A percentile compares a stretch with the other conserved stretches of the same genome.
Evolutionary conservation across 2,888 invertebrate species (phyloP).

Genomic region (Caenorhabditis sp.): DNA sequence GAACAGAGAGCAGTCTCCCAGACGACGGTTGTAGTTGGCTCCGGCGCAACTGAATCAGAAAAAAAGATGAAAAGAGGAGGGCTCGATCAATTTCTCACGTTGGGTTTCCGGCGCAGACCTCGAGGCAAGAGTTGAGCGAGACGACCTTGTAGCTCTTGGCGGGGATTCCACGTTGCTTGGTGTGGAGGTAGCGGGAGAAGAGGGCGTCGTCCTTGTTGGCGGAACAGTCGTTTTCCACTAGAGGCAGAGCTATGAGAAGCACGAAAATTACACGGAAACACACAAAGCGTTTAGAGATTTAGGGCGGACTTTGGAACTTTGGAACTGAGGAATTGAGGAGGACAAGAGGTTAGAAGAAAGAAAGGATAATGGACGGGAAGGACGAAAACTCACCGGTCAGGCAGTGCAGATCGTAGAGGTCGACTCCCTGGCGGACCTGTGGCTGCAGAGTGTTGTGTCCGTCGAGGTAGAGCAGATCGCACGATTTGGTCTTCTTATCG

Average conservation of each 20-base stretch:
- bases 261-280: slow-evolving; percentile 36
- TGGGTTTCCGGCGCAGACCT: slow-evolving; percentile 73
- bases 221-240: slow-evolving; percentile 72
- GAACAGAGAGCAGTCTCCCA: slow-evolving; percentile 76
- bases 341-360: slow-evolving; percentile 17
- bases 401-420: slow-evolving; percentile 78
- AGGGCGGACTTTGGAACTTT: slow-evolving; percentile 19
- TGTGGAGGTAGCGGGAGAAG: slow-evolving; percentile 77
- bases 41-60: slow-evolving; percentile 73
- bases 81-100: slow-evolving; percentile 49
- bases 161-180: slow-evolving; percentile 74
- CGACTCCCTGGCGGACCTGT: slow-evolving; percentile 73
- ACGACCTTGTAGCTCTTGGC: slow-evolving; percentile 72
- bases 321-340: slow-evolving; percentile 16
- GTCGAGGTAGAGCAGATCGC: slow-evolving; percentile 77
- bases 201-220: slow-evolving; percentile 72
- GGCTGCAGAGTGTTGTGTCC: slow-evolving; percentile 76
- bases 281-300: slow-evolving; percentile 17
- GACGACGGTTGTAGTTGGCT: slow-evolving; percentile 78
- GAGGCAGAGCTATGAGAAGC: slow-evolving; percentile 64
- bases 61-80: neutral
- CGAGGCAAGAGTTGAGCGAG: slow-evolving; percentile 75
- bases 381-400: slow-evolving; percentile 66
- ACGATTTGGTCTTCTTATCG: slow-evolving; percentile 73
- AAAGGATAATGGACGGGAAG: neutral